Evolutionary conservation across 2,113 vertebrate species (phyloP), one percentile per base, ranked within the genome.

Genomic region (Seriola quinqueradiata): DNA sequence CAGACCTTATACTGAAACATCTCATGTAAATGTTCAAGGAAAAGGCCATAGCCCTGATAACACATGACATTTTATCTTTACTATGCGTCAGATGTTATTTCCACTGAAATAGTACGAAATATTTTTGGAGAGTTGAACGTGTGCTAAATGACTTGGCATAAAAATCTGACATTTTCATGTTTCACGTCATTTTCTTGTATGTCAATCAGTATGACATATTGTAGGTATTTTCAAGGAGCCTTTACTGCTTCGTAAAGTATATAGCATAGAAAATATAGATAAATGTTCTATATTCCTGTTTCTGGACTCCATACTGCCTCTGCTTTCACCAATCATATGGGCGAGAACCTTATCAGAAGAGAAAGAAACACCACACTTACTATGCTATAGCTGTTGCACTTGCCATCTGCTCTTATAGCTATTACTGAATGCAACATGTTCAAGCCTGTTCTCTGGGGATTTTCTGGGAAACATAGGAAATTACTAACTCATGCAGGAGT

Each of bases 351-450:
- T 25, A 50, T 69, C 25, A 61, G 12, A 65, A 34, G 44, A 48
- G 58, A 14, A 54, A 19, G 23, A 61, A 66, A 44, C 23, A n/a
- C 17, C 12, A 14, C n/a, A 44, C 65, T 74, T 28, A 14, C 10
- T n/a, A 40, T 21, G 23, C 40, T 17, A 58, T 67, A 77, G 54
- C 75, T 74, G 64, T 52, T 46, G 54, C 59, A 25, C 28, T 46
- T 34, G 3, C 59, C 70, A 82, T 71, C 67, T 82, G 78, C 74
- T 81, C 50, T 10, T 73, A 14, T 9, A 72, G 34, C 21, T 28
- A 4, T 11, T 38, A 52, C 58, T 57, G 48, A 59, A 69, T 10
- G 16, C 65, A 71, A 61, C 71, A 60, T 55, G 73, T 65, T 32
- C 32, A 2, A 59, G 66, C 71, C 61, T 60, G 71, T 50, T 75